These are phyloP conservation scores for Henicopernis longicauda DNA, from an alignment of 2,113 vertebrate species.

Conservation along the genomic window DNA sequence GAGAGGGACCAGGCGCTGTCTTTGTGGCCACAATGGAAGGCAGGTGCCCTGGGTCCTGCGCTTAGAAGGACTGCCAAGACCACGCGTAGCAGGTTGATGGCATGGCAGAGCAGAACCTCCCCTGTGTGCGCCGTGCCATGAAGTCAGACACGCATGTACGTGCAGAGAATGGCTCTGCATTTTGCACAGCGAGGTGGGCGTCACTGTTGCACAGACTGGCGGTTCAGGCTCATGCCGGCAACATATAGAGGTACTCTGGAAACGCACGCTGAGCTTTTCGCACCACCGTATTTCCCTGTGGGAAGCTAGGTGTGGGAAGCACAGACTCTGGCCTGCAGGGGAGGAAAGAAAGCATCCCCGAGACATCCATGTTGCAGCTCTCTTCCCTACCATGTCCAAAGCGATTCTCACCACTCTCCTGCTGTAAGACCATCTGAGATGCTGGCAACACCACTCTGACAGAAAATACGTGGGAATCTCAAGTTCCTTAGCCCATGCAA, in stretches of 20 bases:
- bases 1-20: not conserved
- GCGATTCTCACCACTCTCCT: not conserved
- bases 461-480: not conserved
- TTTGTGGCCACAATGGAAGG: not conserved
- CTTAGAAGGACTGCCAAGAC: not conserved
- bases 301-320: not conserved
- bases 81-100: rapidly evolving
- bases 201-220: not conserved
- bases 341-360: not conserved
- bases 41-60: not conserved
- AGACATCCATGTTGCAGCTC: not conserved
- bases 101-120: not conserved
- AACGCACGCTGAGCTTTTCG: not conserved
- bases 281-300: not conserved
- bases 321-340: not conserved
- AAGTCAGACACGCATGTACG: not conserved
- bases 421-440: not conserved
- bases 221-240: not conserved
- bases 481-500: not conserved
- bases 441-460: not conserved
- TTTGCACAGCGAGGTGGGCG: not conserved
- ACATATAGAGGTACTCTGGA: rapidly evolving
- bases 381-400: not conserved
- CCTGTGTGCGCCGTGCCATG: rapidly evolving
- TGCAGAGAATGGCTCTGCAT: not conserved